Conservation (phyloP, 2,888 invertebrate genomes). For the Pyrrhosoma nymphula region DNA sequence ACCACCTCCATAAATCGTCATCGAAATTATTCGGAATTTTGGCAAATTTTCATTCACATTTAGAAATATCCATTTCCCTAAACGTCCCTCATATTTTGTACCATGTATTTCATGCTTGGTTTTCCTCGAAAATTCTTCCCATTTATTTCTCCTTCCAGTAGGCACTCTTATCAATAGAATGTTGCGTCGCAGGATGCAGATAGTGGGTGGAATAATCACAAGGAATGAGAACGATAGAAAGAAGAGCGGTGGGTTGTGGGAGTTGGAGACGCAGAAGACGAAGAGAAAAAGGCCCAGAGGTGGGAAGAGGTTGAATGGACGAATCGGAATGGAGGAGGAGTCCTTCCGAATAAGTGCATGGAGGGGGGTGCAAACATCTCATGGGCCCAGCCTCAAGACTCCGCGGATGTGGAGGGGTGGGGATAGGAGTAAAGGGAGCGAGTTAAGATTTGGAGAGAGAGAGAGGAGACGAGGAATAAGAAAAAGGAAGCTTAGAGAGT, state of each 20-base stretch:
- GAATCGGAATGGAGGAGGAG: constrained; percentile 13
- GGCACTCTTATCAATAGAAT: too few species aligned
- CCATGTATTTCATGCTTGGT: too few species aligned
- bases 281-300: neutral
- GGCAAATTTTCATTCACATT: too few species aligned
- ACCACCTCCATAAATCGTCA: too few species aligned
- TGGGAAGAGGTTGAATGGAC: neutral
- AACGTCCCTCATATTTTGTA: too few species aligned
- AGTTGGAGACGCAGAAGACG: neutral
- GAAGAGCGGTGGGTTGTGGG: neutral
- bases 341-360: neutral
- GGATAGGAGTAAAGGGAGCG: neutral
- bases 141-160: too few species aligned
- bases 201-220: too few species aligned
- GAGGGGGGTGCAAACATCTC: constrained; percentile 46
- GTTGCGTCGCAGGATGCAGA: too few species aligned
- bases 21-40: too few species aligned
- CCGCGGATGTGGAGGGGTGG: neutral
- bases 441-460: neutral
- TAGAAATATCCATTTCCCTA: too few species aligned
- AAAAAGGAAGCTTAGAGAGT: neutral
- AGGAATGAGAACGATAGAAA: neutral
- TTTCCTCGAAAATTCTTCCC: too few species aligned
- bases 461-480: neutral
- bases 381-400: neutral